Evolutionary conservation across 2,113 vertebrate species (phyloP).

Genomic region (Corythornis madagascariensis): DNA sequence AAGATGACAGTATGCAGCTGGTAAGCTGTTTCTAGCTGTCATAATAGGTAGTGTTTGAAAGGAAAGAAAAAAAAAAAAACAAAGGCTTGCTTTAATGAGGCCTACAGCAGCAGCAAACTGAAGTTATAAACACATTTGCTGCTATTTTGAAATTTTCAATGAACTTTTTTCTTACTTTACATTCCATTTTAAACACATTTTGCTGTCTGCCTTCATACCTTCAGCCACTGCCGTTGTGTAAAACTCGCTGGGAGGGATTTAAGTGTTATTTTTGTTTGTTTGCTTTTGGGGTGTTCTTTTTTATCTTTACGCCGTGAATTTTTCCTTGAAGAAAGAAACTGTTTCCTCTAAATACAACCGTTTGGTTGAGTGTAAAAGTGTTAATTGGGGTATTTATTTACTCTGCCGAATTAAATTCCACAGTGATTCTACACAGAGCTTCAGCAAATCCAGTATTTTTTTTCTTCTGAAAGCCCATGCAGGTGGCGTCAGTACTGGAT

Average conservation of each 20-base stretch:
- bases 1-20: constrained; percentile 64
- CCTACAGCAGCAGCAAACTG: constrained; percentile 36
- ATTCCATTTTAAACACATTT: background rate
- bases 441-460: constrained; percentile 58
- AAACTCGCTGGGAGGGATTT: background rate
- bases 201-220: constrained; percentile 2
- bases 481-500: constrained; percentile 67
- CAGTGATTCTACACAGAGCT: constrained; percentile 40
- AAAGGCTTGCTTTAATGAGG: constrained; percentile 56
- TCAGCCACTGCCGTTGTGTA: constrained; percentile 6
- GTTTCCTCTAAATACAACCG: constrained; percentile 43
- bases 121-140: constrained; percentile 42
- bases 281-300: constrained; percentile 39
- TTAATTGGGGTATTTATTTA: constrained; percentile 56
- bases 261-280: constrained; percentile 46
- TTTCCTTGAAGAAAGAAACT: constrained; percentile 46
- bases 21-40: constrained; percentile 68
- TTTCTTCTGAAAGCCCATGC: constrained; percentile 46
- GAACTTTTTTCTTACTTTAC: constrained; percentile 22
- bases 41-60: constrained; percentile 67
- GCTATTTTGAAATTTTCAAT: constrained; percentile 35
- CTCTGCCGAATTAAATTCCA: constrained; percentile 48
- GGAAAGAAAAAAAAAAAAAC: background rate
- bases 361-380: constrained; percentile 42
- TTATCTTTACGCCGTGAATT: constrained; percentile 32